Evolutionary conservation across 2,888 invertebrate species (phyloP), one percentile per base, ranked within the genome.

Genomic region (Athetis lepigone): DNA sequence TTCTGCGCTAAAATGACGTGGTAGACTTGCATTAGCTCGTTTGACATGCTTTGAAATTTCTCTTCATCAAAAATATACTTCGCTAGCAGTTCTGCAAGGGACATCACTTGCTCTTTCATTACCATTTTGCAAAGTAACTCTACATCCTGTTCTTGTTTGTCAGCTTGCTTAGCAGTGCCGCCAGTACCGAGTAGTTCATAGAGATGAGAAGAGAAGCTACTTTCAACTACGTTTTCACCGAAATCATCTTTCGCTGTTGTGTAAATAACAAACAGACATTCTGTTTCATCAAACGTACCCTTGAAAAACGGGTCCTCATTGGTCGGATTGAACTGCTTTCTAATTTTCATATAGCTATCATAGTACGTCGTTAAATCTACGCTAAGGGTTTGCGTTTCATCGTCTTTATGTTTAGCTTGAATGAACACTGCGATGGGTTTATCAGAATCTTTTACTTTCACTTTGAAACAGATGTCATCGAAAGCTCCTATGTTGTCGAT

Each of bases 341-440:
- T 52, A 9, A 52, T 52, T 9, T n/a, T 42, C 6, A 52, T 19
- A n/a, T 52, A 52, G 9, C 52, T 52, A 3, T 1, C 13, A 9
- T 42, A 52, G 13, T 27, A 29, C 5, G 18, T 9, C 0, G 27
- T 1, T n/a, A 52, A 29, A 29, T 52, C 52, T 3, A 19, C n/a
- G n/a, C 9, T 19, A 1, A 39, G 2, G 2, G 11, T 37, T 1
- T 11, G 23, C 0, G 23, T 50, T 8, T 37, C n/a, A 2, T 39
- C 37, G 9, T 16, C 52, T 4, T 0, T 40, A 13, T 52, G 40
- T 3, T 29, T 52, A 4, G 42, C 42, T 40, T 42, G 40, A 27
- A 52, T 29, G 19, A 52, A 52, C 1, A 52, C 19, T 1, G n/a
- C n/a, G n/a, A 52, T 1, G 4, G 39, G 52, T 42, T 52, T 52